Conservation (phyloP, 2,888 invertebrate genomes). For the Pecten maximus region DNA sequence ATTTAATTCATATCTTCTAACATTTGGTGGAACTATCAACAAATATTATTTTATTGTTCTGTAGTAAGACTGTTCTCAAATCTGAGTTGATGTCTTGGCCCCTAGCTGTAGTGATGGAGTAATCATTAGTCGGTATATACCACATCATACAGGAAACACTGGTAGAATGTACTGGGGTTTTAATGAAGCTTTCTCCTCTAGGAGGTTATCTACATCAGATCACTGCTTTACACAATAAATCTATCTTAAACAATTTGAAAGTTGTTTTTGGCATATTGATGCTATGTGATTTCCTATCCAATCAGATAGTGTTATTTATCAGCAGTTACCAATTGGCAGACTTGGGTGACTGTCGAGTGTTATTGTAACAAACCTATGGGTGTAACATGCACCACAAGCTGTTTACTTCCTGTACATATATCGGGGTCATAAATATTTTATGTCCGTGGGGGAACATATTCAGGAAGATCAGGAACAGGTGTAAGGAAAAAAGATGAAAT, state of each 20-base stretch:
- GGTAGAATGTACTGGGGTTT: not conserved
- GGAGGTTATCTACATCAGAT: not conserved
- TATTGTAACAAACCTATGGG: not conserved
- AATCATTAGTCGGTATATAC: not conserved
- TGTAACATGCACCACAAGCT: not conserved
- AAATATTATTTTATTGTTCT: no score
- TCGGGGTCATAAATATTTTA: not conserved
- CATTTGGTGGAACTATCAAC: no score
- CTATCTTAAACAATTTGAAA: not conserved
- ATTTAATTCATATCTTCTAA: no score
- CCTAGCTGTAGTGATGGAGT: not conserved
- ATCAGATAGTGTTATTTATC: not conserved
- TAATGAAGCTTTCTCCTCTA: not conserved
- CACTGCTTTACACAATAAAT: not conserved
- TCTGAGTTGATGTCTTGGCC: not conserved
- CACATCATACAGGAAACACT: not conserved
- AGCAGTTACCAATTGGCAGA: not conserved
- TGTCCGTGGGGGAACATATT: not conserved
- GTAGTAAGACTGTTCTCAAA: not conserved
- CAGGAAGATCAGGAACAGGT: not conserved
- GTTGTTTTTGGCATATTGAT: conserved; percentile 1
- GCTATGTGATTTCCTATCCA: conserved; percentile 15
- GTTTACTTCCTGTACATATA: not conserved
- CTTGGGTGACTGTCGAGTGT: not conserved
- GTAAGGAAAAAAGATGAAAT: not conserved